phyloP scores from a whole-genome alignment of 2,888 invertebrate species.

The Yponomeuta evonymella region DNA sequence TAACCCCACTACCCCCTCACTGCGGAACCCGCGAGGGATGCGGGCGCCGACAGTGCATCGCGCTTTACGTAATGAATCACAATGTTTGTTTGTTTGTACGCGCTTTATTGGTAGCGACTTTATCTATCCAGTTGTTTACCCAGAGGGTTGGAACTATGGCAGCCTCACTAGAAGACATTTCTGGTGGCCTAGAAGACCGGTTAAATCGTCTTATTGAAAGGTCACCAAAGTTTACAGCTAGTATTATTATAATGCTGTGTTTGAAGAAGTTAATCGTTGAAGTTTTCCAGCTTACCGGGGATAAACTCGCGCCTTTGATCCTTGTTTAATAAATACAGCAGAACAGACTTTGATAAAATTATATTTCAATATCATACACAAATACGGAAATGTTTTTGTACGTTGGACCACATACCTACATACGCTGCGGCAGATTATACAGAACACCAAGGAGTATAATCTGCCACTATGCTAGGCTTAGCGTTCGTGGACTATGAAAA shows the following conservation, averaged over 20 bases:
- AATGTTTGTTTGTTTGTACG: conserved; percentile 10
- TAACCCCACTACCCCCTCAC: not conserved
- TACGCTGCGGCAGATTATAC: no score
- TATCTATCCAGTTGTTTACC: not conserved
- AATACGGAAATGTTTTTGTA: no score
- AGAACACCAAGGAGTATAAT: no score
- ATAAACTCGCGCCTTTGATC: not conserved
- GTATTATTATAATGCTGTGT: not conserved
- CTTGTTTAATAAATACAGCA: not conserved
- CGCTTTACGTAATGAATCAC: conserved; percentile 21
- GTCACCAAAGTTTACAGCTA: not conserved
- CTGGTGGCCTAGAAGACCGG: not conserved
- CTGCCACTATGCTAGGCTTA: no score
- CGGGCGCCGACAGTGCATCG: conserved; percentile 20
- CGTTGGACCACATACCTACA: no score
- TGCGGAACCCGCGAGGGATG: conserved; percentile 11
- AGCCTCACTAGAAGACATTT: not conserved
- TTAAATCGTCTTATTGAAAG: not conserved
- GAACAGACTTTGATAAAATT: no score
- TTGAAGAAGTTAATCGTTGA: not conserved
- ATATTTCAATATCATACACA: no score
- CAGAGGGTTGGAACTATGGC: not conserved
- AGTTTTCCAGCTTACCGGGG: not conserved
- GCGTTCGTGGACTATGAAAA: no score
- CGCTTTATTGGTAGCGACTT: conserved; percentile 16